Evolutionary conservation across 2,797 vertebrate species (phyloP).

Genomic region (Salmo trutta): DNA sequence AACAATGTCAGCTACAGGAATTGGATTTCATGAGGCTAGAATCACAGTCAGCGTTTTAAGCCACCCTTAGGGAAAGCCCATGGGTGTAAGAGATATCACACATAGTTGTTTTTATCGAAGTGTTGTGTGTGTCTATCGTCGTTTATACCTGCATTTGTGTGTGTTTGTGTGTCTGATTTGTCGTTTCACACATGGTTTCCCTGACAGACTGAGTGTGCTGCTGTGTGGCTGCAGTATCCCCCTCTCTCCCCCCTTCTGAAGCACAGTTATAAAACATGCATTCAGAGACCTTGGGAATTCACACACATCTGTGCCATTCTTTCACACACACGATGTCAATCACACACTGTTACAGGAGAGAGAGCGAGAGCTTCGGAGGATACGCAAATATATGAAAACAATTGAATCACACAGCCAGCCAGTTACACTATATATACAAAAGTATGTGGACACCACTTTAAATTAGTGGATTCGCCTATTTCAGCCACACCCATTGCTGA

Average conservation of each 20-base stretch:
- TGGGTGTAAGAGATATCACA: not conserved
- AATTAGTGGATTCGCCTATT: too few species aligned
- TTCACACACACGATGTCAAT: slow-evolving; percentile 59
- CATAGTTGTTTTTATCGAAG: not conserved
- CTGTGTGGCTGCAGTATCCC: slow-evolving; percentile 38
- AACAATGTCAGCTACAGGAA: not conserved
- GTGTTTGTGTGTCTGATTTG: slow-evolving; percentile 20
- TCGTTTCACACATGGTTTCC: slow-evolving; percentile 14
- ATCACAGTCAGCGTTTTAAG: not conserved
- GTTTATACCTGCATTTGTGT: not conserved
- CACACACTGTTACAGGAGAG: slow-evolving; percentile 59
- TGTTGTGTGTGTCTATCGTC: slow-evolving; percentile 8
- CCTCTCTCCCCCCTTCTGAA: slow-evolving; percentile 42
- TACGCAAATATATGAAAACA: slow-evolving; percentile 57
- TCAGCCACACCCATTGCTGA: too few species aligned
- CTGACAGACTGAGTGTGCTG: slow-evolving; percentile 20
- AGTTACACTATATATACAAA: not conserved
- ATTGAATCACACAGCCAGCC: slow-evolving; percentile 40
- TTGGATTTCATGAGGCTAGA: not conserved
- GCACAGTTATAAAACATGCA: slow-evolving; percentile 66
- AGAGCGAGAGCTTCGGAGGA: slow-evolving; percentile 40
- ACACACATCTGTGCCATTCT: slow-evolving; percentile 69
- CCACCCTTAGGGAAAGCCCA: not conserved
- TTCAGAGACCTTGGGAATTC: slow-evolving; percentile 72
- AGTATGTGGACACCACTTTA: too few species aligned